phyloP scores from a whole-genome alignment of 2,888 invertebrate genomes.

The Ephialtes manifestator region DNA sequence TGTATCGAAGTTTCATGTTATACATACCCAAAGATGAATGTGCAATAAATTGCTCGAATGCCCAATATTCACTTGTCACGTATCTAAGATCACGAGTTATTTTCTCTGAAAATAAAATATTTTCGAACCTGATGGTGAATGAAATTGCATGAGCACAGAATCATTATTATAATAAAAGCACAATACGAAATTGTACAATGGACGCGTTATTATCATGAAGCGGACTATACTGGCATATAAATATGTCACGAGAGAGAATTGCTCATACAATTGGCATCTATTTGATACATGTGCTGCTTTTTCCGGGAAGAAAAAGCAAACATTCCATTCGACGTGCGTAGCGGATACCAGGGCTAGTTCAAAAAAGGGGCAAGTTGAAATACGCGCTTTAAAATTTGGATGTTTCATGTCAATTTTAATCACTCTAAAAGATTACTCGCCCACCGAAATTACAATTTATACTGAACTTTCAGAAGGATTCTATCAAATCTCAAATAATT shows the following conservation, averaged over 20 bases:
- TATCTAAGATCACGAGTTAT: background rate
- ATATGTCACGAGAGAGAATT: background rate
- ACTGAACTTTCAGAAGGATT: too few species aligned
- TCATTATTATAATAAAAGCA: background rate
- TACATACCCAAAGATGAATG: background rate
- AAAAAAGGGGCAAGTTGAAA: too few species aligned
- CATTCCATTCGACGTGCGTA: background rate
- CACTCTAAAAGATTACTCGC: too few species aligned
- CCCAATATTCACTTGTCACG: background rate
- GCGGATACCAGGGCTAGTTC: background rate
- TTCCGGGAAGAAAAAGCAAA: background rate
- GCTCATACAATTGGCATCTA: conserved; percentile 16
- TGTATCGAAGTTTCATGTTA: background rate
- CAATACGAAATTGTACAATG: conserved; percentile 31
- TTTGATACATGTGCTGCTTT: background rate
- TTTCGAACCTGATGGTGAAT: background rate
- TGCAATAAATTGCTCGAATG: background rate
- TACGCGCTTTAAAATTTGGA: too few species aligned
- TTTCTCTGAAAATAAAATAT: background rate
- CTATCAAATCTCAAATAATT: too few species aligned
- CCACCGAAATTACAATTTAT: too few species aligned
- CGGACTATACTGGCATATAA: conserved; percentile 29
- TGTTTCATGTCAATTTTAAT: too few species aligned
- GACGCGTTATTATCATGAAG: conserved; percentile 13
- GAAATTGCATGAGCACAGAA: background rate